Evolutionary conservation across 2,888 invertebrate genomes (phyloP).

Genomic region (Idaea straminata): DNA sequence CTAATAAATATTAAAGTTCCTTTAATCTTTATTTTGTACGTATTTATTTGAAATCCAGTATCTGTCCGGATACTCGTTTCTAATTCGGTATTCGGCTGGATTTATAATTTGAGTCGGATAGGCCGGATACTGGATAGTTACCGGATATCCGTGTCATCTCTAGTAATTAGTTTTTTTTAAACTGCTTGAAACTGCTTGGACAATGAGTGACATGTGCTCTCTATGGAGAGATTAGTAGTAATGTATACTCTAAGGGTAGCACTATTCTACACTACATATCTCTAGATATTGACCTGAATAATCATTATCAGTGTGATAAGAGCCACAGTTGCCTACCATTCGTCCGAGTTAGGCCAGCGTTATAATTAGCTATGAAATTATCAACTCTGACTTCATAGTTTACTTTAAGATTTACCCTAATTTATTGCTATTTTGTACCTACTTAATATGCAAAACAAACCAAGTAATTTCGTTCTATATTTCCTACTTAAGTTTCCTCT

Average conservation of each 20-base stretch:
- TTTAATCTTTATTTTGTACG: no score
- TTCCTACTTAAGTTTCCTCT: not conserved
- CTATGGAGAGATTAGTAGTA: no score
- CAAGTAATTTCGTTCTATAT: not conserved
- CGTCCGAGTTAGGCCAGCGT: slow-evolving; percentile 39
- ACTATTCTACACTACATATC: slow-evolving; percentile 41
- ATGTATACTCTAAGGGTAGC: not conserved
- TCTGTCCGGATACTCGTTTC: no score
- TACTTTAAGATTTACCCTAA: slow-evolving; percentile 4
- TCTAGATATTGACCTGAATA: slow-evolving; percentile 72
- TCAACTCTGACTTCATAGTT: slow-evolving; percentile 32
- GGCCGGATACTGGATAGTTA: no score
- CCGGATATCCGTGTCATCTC: no score
- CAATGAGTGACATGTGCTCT: no score
- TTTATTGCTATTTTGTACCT: not conserved
- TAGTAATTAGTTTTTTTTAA: no score
- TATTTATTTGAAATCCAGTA: no score
- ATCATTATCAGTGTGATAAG: slow-evolving; percentile 60
- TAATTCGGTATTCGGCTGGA: no score
- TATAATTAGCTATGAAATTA: slow-evolving; percentile 39
- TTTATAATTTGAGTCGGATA: no score
- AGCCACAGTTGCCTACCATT: slow-evolving; percentile 33
- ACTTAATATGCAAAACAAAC: not conserved
- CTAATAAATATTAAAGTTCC: no score
- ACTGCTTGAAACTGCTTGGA: no score